These are phyloP conservation scores for Amblyteles armatorius DNA, from an alignment of 2,888 invertebrate genomes.

Conservation along the genomic window DNA sequence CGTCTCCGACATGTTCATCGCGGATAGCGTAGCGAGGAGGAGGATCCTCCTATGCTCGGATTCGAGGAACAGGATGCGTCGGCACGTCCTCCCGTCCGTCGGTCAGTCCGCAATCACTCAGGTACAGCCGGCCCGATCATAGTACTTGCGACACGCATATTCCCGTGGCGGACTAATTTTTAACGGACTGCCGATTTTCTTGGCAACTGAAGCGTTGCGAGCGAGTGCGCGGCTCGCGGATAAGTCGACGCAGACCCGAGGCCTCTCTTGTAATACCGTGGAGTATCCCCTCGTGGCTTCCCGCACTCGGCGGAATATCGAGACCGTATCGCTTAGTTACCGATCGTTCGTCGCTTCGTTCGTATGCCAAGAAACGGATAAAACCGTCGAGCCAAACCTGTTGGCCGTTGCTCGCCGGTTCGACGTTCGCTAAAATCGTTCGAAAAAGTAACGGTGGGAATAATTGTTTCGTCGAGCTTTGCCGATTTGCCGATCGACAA, in stretches of 20 bases:
- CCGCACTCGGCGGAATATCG: conserved; percentile 76
- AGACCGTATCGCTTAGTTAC: conserved; percentile 81
- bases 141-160: conserved; percentile 80
- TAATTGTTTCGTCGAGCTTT: background rate
- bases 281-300: conserved; percentile 60
- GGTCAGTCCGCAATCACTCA: conserved; percentile 67
- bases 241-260: conserved; percentile 51
- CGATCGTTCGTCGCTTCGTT: conserved; percentile 80
- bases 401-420: background rate
- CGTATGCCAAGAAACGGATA: conserved; percentile 66
- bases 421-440: background rate
- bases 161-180: conserved; percentile 80
- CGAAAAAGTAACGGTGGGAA: background rate
- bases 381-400: background rate
- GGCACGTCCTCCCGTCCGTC: conserved; percentile 67
- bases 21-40: background rate
- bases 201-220: conserved; percentile 83
- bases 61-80: conserved; percentile 24
- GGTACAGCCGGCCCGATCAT: conserved; percentile 73
- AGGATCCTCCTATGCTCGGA: background rate
- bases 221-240: conserved; percentile 61
- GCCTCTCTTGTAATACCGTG: conserved; percentile 45
- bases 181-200: conserved; percentile 83
- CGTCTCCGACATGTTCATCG: background rate
- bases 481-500: background rate